Base-by-base conservation (phyloP, 1,140 invertebrate genomes). In the Hylyphantes graminicola region DNA sequence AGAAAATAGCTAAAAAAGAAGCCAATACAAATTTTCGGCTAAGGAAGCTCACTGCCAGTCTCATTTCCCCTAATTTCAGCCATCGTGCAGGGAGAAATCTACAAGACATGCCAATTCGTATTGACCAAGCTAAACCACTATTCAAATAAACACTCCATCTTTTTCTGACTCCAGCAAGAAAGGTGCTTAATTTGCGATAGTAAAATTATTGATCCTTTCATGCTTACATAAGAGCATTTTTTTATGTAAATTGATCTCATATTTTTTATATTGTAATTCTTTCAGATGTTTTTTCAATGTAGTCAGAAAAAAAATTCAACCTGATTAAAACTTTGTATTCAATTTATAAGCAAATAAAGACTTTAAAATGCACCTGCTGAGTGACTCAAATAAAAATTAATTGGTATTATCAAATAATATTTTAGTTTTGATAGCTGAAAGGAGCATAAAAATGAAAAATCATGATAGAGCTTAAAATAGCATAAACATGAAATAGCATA, bases 181-280 rank as follows among this genome's bases (percentile, higher is more conserved):
- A 21, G 7, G 51, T 35, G 11, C 77, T 68, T 80, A 70, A 70
- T 70, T 80, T 80, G 77, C 19, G 70, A 70, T 21, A 54, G 77
- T 59, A 70, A 65, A 67, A 68, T 80, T 80, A 80, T 80, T 70
- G 77, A 80, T 80, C 65, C n/a, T 55, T 65, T 70, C 54, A 70
- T 59, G 15, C 19, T 48, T 67, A 53, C 61, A 78, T 65, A 50
- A 80, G 70, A 59, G 54, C 10, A 54, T 17, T 11, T 35, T n/a
- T 80, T 50, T 80, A 57, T 59, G 19, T 15, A 7, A 74, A 15
- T 21, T 67, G 0, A 2, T 19, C 19, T 70, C 0, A 2, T 79
- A 57, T 55, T 78, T 78, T 48, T 7, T 67, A 54, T 50, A 7
- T 11, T 67, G 13, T 21, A 12, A 51, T n/a, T 54, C 21, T 70